Evolutionary conservation across 2,797 vertebrate species (phyloP).

Genomic region (Platyrinchus mystaceus): DNA sequence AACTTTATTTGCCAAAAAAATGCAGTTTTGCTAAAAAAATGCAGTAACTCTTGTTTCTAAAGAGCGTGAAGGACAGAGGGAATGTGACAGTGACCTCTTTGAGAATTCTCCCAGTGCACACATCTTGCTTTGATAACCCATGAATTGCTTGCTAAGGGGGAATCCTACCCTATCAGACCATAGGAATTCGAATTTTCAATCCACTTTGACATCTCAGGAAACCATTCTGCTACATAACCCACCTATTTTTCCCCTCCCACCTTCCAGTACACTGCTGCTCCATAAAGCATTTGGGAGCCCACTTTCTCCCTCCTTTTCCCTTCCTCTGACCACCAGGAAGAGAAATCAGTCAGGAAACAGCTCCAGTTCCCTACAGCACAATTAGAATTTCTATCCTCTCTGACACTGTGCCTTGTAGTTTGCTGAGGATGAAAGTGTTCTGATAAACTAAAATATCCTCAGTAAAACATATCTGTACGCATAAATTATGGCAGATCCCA

Average conservation of each 20-base stretch:
- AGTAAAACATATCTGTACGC: neutral
- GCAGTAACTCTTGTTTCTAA: neutral
- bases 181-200: neutral
- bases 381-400: neutral
- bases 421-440: neutral
- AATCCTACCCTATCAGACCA: neutral
- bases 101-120: neutral
- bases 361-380: neutral
- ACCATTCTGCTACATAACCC: neutral
- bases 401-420: neutral
- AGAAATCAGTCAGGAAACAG: neutral
- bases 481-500: neutral
- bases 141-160: neutral
- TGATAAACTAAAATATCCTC: neutral
- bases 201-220: neutral
- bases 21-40: neutral
- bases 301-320: neutral
- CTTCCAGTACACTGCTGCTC: neutral
- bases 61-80: neutral
- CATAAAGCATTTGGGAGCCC: neutral
- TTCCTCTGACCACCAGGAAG: neutral
- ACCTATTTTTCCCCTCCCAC: neutral
- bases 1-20: neutral
- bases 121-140: neutral
- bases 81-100: neutral